Percentiles rank a stretch among this genome's conserved stretches.
These are phyloP conservation scores for Apantesis nais DNA, from an alignment of 2,888 invertebrate species.

Conservation along the genomic window DNA sequence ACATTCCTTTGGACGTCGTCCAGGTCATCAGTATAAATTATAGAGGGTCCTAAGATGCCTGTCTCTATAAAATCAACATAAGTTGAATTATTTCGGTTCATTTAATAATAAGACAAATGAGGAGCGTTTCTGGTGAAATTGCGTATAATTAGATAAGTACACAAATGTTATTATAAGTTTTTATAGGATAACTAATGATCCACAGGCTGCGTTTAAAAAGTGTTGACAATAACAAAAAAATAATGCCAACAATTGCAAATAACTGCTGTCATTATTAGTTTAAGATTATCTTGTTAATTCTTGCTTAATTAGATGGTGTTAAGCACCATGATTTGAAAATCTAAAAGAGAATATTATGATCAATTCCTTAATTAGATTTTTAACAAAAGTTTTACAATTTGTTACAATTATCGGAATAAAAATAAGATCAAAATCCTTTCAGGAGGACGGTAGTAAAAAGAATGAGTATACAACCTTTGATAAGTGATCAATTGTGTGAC, in stretches of 20 bases:
- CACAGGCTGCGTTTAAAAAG: too few species aligned
- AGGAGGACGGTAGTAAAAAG: slow-evolving; percentile 18
- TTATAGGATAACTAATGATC: neutral
- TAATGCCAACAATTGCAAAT: slow-evolving; percentile 45
- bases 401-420: neutral
- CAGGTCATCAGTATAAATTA: slow-evolving; percentile 70
- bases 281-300: slow-evolving; percentile 30
- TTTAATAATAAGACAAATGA: slow-evolving; percentile 26
- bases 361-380: neutral
- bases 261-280: slow-evolving; percentile 30
- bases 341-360: too few species aligned
- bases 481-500: slow-evolving; percentile 44
- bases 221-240: too few species aligned
- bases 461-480: slow-evolving; percentile 34
- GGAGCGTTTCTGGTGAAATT: slow-evolving; percentile 15
- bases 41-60: slow-evolving; percentile 46
- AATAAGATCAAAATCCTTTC: slow-evolving; percentile 2
- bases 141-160: slow-evolving; percentile 7
- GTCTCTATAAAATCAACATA: slow-evolving; percentile 38
- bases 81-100: slow-evolving; percentile 24
- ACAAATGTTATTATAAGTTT: neutral
- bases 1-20: slow-evolving; percentile 75
- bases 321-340: neutral
- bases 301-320: slow-evolving; percentile 10
- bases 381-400: neutral